Percentiles rank a stretch among this genome's conserved stretches.
Conservation (phyloP, 2,797 vertebrate species). For the Neosalanx taihuensis region DNA sequence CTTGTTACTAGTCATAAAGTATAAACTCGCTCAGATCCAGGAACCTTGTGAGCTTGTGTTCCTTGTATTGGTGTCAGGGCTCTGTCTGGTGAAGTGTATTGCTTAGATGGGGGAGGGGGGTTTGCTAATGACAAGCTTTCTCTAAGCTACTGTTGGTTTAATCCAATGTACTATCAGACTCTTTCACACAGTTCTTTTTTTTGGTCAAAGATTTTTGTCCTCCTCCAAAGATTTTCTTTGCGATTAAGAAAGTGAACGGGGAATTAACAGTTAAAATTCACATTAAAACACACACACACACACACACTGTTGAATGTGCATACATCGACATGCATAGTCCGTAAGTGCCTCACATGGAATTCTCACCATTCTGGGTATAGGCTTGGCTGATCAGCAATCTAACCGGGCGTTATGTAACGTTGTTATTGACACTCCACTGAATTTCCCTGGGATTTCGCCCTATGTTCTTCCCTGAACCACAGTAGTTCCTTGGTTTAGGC, state of each 20-base stretch:
- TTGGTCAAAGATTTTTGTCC: constrained; percentile 56
- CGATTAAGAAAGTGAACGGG: too few species aligned
- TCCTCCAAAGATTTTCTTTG: constrained; percentile 24
- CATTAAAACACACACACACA: too few species aligned
- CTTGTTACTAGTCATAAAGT: constrained; percentile 42
- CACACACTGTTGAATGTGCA: too few species aligned
- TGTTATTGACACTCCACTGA: constrained; percentile 47
- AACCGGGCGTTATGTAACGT: constrained; percentile 46
- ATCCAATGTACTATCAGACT: background rate
- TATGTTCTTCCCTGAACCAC: background rate
- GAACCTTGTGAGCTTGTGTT: background rate
- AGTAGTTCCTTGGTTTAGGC: background rate
- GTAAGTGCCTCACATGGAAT: constrained; percentile 44
- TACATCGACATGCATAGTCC: constrained; percentile 8
- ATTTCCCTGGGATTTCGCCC: background rate
- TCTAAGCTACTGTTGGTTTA: background rate
- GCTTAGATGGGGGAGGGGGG: background rate
- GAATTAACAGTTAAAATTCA: too few species aligned
- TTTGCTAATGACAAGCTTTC: background rate
- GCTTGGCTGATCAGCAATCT: constrained; percentile 29
- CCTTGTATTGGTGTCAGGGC: background rate
- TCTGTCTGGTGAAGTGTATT: background rate
- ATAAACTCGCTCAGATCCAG: constrained; percentile 39
- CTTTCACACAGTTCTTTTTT: background rate
- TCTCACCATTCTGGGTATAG: constrained; percentile 30